Percentiles rank a stretch among this genome's conserved stretches.
These are phyloP conservation scores for Gobius niger DNA, from an alignment of 2,113 vertebrate species.

Conservation along the genomic window DNA sequence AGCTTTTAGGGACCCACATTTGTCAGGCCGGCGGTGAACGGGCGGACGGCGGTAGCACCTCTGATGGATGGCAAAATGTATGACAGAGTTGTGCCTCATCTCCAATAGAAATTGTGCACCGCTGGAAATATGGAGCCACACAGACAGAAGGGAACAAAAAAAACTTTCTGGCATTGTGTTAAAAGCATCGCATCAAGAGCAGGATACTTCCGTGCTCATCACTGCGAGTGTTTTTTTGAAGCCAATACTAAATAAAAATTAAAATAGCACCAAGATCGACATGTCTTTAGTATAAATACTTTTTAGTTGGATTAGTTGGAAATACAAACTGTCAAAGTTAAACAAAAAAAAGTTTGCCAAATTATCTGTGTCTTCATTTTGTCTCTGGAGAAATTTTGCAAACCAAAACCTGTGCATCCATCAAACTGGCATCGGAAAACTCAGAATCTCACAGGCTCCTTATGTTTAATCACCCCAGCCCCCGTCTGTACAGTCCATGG, in stretches of 20 bases:
- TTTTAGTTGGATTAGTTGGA: neutral
- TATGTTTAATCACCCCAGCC: neutral
- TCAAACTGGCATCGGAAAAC: constrained; percentile 1
- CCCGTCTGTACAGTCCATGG: neutral
- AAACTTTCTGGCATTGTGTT: no score
- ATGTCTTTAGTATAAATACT: no score
- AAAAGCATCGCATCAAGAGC: no score
- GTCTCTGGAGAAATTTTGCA: neutral
- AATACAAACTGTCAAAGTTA: neutral
- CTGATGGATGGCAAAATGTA: constrained; percentile 38
- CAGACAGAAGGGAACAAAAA: neutral
- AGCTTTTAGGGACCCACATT: constrained; percentile 35
- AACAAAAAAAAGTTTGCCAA: neutral
- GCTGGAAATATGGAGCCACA: constrained; percentile 30
- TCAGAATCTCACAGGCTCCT: neutral
- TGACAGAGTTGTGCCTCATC: constrained; percentile 43
- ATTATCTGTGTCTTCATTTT: neutral
- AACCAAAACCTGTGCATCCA: constrained; percentile 8
- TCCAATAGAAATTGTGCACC: constrained; percentile 26
- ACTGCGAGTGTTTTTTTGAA: no score
- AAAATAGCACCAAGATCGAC: no score
- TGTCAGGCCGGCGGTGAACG: constrained; percentile 16
- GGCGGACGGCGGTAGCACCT: constrained; percentile 22
- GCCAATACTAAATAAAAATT: no score
- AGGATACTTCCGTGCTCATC: no score